Percentiles rank a stretch among this genome's conserved stretches.
phyloP scores from a whole-genome alignment of 2,888 invertebrate species.

The Himalopsyche kuldschensis region DNA sequence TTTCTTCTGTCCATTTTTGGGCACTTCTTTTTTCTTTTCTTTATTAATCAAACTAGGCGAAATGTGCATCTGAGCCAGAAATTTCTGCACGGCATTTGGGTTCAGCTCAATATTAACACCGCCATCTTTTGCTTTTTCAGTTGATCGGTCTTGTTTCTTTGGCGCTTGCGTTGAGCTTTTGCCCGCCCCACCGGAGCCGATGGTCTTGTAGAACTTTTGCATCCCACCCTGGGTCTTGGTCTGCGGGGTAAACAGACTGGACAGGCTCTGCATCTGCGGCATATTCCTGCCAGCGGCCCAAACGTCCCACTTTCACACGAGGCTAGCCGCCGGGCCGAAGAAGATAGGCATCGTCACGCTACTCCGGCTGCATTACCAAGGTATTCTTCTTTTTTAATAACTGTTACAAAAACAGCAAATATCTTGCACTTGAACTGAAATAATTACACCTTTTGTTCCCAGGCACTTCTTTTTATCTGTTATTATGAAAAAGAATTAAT shows the following conservation, averaged over 20 bases:
- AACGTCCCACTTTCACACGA: not conserved
- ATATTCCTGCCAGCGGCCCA: not conserved
- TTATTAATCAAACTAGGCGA: conserved; percentile 40
- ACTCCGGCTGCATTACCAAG: not conserved
- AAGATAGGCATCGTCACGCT: not conserved
- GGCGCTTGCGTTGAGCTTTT: conserved; percentile 44
- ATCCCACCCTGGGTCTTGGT: conserved; percentile 41
- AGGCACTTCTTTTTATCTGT: not conserved
- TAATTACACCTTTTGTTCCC: not conserved
- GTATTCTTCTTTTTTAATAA: not conserved
- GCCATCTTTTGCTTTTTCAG: conserved; percentile 45
- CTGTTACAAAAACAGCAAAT: not conserved
- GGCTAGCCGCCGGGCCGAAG: not conserved
- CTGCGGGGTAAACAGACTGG: conserved; percentile 37
- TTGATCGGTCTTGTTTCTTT: conserved; percentile 46
- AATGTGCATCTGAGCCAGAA: conserved; percentile 46
- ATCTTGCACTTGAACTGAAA: not conserved
- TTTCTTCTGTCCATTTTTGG: conserved; percentile 6
- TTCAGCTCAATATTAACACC: conserved; percentile 48
- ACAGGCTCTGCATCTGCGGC: conserved; percentile 22
- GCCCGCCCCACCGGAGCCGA: conserved; percentile 42
- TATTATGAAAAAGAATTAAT: not conserved
- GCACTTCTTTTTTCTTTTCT: conserved; percentile 31
- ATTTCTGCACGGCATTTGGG: conserved; percentile 54
- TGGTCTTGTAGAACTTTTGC: conserved; percentile 60